Evolutionary conservation across 2,113 vertebrate genomes (phyloP), one percentile per base, ranked within the genome.

Genomic region (Nannospalax galili): DNA sequence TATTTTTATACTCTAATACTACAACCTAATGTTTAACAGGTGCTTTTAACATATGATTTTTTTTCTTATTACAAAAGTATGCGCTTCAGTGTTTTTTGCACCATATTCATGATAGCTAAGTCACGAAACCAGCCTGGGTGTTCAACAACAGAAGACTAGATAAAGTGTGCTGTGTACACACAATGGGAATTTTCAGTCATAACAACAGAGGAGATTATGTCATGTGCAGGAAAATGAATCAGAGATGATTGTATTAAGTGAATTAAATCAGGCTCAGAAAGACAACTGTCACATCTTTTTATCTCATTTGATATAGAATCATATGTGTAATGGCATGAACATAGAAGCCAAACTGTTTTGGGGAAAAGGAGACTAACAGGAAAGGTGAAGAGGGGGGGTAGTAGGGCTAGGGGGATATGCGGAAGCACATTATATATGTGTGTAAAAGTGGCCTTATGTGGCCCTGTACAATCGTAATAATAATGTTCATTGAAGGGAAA

Each of bases 41-140:
- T 77, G 17, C 2, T 90, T 86, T 91, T 80, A 88, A 74, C 62
- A 67, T 64, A 86, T 94, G 8, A 70, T 87, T 90, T 93, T 79
- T 90, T 94, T 96, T 86, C 40, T 91, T 28, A 91, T 72, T 95
- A 16, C 75, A 73, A 93, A 82, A 94, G 62, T 88, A 74, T 80
- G 9, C 75, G 17, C 14, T 70, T 62, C 48, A n/a, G 52, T n/a
- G 77, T 42, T 82, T 42, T 9, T 82, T 42, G 26, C 28, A 42
- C 37, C 40, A 84, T 6, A 32, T 32, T 65, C 17, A 65, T 26
- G 65, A 45, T 37, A 84, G 62, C 62, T 84, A 65, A 0, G 4
- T 42, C 37, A 84, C 45, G 60, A 65, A 84, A 45, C 64, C 9
- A 64, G 5, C 26, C 2, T 22, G 30, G 1, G 15, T 65, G 40